Conservation (phyloP, 2,113 vertebrate species). For the Phalacrocorax brasilianus region DNA sequence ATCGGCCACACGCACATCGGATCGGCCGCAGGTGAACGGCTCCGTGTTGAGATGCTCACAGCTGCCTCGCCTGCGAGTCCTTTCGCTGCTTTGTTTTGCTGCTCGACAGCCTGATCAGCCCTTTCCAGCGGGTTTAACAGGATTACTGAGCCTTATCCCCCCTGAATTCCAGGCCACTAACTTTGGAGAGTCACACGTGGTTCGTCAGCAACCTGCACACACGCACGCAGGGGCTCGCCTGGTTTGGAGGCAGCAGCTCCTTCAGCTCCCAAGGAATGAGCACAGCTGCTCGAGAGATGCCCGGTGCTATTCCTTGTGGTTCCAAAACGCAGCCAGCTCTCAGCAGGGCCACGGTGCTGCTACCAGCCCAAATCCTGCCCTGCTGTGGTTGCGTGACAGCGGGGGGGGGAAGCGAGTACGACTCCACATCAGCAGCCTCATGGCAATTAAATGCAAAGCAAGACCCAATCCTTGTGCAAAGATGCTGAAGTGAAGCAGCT, state of each 20-base stretch:
- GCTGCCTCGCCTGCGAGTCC: background rate
- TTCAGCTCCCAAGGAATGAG: background rate
- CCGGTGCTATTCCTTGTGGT: background rate
- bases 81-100: background rate
- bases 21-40: rapidly evolving
- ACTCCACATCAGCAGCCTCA: background rate
- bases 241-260: background rate
- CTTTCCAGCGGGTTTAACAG: background rate
- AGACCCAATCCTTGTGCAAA: background rate
- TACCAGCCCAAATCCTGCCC: background rate
- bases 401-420: rapidly evolving
- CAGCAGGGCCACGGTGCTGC: background rate
- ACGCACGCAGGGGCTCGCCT: background rate
- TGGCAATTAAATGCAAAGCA: rapidly evolving
- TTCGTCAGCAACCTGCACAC: background rate
- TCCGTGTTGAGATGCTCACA: rapidly evolving
- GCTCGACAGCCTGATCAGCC: background rate
- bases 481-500: background rate
- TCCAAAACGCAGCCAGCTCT: background rate
- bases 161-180: slow-evolving; percentile 4
- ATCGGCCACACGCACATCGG: rapidly evolving
- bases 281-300: background rate
- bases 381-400: background rate
- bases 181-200: background rate
- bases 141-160: slow-evolving; percentile 40